Base-by-base conservation (phyloP, 2,113 vertebrate species). In the Tragelaphus strepsiceros region DNA sequence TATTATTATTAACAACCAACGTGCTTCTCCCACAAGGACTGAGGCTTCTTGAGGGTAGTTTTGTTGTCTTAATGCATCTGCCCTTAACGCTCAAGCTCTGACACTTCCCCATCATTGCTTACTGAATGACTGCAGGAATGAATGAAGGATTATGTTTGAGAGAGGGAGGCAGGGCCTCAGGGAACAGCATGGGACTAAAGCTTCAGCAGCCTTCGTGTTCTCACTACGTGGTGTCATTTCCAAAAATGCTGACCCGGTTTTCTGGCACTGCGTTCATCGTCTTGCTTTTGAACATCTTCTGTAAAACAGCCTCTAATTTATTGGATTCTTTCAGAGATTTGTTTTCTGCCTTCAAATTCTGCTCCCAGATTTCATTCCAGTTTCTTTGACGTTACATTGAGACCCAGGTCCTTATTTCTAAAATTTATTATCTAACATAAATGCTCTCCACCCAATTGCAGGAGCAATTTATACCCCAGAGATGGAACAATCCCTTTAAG, bases 391-490 rank as follows among this genome's bases (percentile, higher is more conserved):
- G 0, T 82, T 59, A 81, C 54, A 54, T 67, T 56, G 94, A 96
- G 74, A 94, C 74, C 11, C 11, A 51, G 67, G 82, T 77, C 59
- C 84, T 86, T 85, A 88, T 88, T 95, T 94, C 85, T 26, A 53
- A 95, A 92, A 97, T 97, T 94, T 98, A 97, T 98, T 83, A 91
- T 80, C 90, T 82, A 77, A 96, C 94, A 74, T 88, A 92, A 96
- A 96, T 54, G 95, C 88, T 82, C 77, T 61, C 62, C 28, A 64
- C 74, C 84, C 84, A 80, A 84, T 28, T 85, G 64, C 35, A 16
- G 39, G 83, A 87, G 51, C 59, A 71, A 92, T 96, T 97, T 96
- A 61, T 88, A 90, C 64, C 54, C 54, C 26, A 53, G 62, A 93
- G 88, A 97, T 28, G 30, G 93, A 88, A 85, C 22, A 85, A 51